These are phyloP conservation scores for Centruroides sculpturatus DNA, from an alignment of 1,140 invertebrate genomes.

Conservation along the genomic window DNA sequence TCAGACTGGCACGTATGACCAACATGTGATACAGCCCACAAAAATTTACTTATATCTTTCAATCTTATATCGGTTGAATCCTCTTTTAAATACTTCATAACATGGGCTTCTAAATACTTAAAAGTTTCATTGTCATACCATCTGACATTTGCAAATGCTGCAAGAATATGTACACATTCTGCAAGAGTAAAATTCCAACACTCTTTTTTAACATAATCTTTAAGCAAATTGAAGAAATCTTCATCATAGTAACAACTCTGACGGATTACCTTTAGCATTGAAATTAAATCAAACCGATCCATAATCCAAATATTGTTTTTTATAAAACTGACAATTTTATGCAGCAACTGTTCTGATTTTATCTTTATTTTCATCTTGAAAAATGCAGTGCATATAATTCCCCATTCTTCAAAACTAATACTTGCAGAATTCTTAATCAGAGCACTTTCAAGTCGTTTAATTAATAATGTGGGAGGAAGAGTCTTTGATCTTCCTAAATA, in stretches of 20 bases:
- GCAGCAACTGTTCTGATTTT: not conserved
- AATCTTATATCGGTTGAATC: not conserved
- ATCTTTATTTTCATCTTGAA: conserved; percentile 9
- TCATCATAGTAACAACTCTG: conserved; percentile 1
- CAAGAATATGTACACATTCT: conserved; percentile 7
- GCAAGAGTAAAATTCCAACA: conserved; percentile 3
- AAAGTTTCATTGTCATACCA: conserved; percentile 1
- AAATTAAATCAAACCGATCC: conserved; percentile 7
- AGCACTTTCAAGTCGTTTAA: not conserved
- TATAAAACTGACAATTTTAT: not conserved
- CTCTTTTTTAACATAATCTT: conserved; percentile 3
- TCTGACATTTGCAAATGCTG: conserved; percentile 4
- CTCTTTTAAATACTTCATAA: not conserved
- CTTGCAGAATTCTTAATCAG: not conserved
- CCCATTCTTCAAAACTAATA: conserved; percentile 5
- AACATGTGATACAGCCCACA: conserved; percentile 4
- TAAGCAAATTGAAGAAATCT: not conserved
- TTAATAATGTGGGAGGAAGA: not conserved
- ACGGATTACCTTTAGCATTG: conserved; percentile 8
- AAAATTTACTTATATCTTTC: conserved; percentile 8
- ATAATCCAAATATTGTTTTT: conserved; percentile 1
- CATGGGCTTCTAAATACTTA: not conserved
- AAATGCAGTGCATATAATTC: conserved; percentile 1
- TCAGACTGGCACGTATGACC: not conserved
- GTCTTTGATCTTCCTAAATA: conserved; percentile 6